These are phyloP conservation scores for Mantis religiosa DNA, from an alignment of 2,888 invertebrate genomes.

Conservation along the genomic window DNA sequence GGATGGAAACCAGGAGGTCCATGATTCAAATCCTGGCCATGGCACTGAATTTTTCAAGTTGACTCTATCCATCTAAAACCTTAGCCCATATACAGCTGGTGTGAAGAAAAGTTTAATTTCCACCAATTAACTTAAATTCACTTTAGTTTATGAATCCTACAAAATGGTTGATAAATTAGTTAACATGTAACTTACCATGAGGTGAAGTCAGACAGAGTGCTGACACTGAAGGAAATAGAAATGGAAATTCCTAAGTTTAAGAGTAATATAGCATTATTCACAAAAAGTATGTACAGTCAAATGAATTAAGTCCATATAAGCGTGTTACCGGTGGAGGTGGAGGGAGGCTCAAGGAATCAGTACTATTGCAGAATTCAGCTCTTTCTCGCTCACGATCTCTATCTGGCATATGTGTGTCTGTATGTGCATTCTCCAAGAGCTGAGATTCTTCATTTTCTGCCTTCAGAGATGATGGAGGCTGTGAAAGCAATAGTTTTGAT, in stretches of 20 bases:
- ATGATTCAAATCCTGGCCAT: no score
- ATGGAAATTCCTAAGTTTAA: background rate
- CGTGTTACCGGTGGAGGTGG: slow-evolving; percentile 36
- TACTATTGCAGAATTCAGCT: slow-evolving; percentile 33
- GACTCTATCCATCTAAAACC: no score
- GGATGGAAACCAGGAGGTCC: no score
- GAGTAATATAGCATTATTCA: background rate
- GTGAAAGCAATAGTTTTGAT: background rate
- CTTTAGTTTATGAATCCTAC: no score
- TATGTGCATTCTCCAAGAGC: slow-evolving; percentile 17
- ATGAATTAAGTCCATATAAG: slow-evolving; percentile 31
- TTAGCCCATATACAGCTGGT: no score
- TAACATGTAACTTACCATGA: slow-evolving; percentile 50
- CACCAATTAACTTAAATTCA: no score
- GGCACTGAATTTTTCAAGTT: no score
- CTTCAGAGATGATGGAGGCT: slow-evolving; percentile 27
- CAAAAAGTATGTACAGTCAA: slow-evolving; percentile 36
- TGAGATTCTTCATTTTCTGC: slow-evolving; percentile 28
- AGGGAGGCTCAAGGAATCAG: slow-evolving; percentile 34
- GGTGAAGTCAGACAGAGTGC: slow-evolving; percentile 77
- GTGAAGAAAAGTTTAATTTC: no score
- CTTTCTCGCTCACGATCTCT: slow-evolving; percentile 26
- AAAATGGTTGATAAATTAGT: slow-evolving; percentile 13
- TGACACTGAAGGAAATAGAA: slow-evolving; percentile 57
- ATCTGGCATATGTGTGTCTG: slow-evolving; percentile 27